Evolutionary conservation across 2,888 invertebrate genomes (phyloP), one percentile per base, ranked within the genome.

Genomic region (Thalpophila matura): DNA sequence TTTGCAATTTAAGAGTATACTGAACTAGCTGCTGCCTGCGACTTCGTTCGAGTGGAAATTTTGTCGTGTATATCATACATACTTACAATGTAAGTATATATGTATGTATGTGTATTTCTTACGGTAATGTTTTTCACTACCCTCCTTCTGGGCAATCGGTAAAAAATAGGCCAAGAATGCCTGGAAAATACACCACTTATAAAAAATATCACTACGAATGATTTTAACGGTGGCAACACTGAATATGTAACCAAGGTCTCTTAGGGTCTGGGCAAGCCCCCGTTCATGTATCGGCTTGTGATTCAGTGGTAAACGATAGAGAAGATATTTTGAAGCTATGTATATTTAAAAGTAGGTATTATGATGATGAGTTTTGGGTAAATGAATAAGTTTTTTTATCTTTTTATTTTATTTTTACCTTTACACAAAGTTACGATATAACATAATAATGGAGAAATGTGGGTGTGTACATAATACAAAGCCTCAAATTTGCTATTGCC

Each of bases 171-270:
- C 0, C 16, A 12, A 27, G 5, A 10, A 14, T 24, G 9, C 9
- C 20, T 22, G 27, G 24, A 47, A 67, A 38, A 68, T 6, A 37
- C 26, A 38, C 16, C 35, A 47, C 31, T 45, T 50, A 43, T 35
- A 46, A 49, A 40, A 72, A 50, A 18, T 42, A 47, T 49, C 6
- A 68, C 60, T 58, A 42, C 12, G 54, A 45, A 49, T 54, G 31
- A 59, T 69, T 61, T 70, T 61, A 42, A 45, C 45, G 43, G 58
- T 54, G 47, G 61, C 54, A 64, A 57, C 59, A 56, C 42, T 55
- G 59, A 68, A 79, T 74, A 64, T 76, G 77, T 78, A 63, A 68
- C 33, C 46, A 51, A 65, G 69, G 67, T 74, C 67, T 61, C 68
- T 35, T 31, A 56, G 38, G 56, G 14, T 20, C 51, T 26, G 42